phyloP scores from a whole-genome alignment of 2,888 invertebrate genomes.

The Aporophyla nigra region DNA sequence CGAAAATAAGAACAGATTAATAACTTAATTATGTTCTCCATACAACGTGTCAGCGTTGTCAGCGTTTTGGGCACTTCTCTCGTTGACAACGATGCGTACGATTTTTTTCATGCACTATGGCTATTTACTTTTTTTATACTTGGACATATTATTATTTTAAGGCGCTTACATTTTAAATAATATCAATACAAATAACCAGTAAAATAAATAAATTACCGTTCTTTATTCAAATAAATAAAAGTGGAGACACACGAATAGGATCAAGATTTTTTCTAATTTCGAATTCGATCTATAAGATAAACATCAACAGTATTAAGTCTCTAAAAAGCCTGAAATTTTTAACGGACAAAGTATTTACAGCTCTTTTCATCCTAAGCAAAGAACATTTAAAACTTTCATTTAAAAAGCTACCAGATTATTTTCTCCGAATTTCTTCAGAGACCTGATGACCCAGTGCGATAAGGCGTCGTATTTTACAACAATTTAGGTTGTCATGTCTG shows the following conservation, averaged over 20 bases:
- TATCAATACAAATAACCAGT: too few species aligned
- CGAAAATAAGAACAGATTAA: slow-evolving; percentile 10
- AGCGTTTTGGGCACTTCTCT: too few species aligned
- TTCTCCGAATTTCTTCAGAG: slow-evolving; percentile 35
- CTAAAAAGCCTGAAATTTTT: slow-evolving; percentile 15
- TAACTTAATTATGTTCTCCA: neutral
- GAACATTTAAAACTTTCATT: slow-evolving; percentile 6
- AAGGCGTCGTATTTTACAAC: slow-evolving; percentile 39
- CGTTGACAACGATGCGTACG: too few species aligned
- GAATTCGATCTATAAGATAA: slow-evolving; percentile 30
- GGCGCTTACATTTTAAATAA: too few species aligned
- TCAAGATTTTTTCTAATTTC: slow-evolving; percentile 14
- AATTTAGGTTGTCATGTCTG: slow-evolving; percentile 48
- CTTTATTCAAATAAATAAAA: slow-evolving; percentile 21
- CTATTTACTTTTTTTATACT: too few species aligned
- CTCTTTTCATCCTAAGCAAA: slow-evolving; percentile 1
- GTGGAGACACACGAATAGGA: slow-evolving; percentile 6
- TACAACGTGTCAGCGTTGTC: too few species aligned
- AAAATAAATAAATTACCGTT: neutral
- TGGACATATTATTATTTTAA: too few species aligned
- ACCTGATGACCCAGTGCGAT: slow-evolving; percentile 44
- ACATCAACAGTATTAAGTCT: slow-evolving; percentile 18
- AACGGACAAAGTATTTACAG: neutral
- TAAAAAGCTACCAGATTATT: slow-evolving; percentile 29
- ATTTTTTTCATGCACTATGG: too few species aligned